Conservation (phyloP, 1,140 invertebrate species). For the Neodiprion fabricii region DNA sequence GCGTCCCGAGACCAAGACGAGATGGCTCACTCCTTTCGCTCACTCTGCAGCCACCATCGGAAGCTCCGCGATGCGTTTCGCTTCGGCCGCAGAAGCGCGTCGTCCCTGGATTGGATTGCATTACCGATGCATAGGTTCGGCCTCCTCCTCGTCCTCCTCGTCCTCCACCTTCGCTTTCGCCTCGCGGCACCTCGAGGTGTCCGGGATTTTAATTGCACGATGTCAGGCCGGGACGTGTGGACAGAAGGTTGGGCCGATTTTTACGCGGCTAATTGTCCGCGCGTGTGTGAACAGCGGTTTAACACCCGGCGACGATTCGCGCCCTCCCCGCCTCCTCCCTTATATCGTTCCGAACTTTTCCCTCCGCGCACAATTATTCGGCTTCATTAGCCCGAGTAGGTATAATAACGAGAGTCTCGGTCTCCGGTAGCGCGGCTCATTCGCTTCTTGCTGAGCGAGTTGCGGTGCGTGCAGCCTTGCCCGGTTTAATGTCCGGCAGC, state of each 20-base stretch:
- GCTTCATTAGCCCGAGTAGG: too few relatives aligned
- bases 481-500: slow-evolving; percentile 33
- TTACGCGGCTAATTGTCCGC: slow-evolving; percentile 35
- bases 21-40: slow-evolving; percentile 44
- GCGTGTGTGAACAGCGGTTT: slow-evolving; percentile 17
- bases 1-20: slow-evolving; percentile 39
- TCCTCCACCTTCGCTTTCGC: background rate
- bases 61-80: background rate
- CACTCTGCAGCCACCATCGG: background rate
- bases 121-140: slow-evolving; percentile 45
- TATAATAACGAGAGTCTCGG: too few relatives aligned
- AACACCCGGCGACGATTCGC: background rate
- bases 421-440: too few relatives aligned
- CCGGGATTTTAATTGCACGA: too few relatives aligned
- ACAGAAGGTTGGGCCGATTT: background rate
- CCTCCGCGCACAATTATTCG: background rate
- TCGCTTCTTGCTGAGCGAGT: too few relatives aligned
- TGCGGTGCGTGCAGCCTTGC: background rate
- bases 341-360: background rate
- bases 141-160: background rate
- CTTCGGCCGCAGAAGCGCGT: background rate
- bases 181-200: too few relatives aligned
- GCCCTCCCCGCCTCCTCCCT: background rate
- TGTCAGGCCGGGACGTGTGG: too few relatives aligned
- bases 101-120: slow-evolving; percentile 42